phyloP scores from a whole-genome alignment of 2,797 vertebrate genomes.

The Dicrostonyx torquatus region DNA sequence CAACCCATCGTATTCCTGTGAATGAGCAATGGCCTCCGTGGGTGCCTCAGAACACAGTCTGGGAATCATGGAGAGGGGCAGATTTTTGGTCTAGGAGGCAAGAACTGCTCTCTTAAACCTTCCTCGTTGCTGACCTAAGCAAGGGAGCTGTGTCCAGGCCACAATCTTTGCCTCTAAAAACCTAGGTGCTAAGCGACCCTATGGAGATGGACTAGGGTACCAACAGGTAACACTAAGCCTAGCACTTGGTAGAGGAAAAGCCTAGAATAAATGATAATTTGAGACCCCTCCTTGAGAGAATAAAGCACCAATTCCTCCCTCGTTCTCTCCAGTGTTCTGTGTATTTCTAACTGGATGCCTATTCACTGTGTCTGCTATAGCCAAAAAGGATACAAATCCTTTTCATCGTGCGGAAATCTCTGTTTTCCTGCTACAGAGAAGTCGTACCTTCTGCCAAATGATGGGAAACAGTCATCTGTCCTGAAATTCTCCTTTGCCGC shows the following conservation, averaged over 20 bases:
- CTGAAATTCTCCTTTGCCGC: conserved; percentile 2
- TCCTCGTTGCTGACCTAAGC: conserved; percentile 57
- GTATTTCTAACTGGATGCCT: not conserved
- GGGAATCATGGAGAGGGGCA: not conserved
- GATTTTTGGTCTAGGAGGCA: not conserved
- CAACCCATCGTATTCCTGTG: not conserved
- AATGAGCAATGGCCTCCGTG: not conserved
- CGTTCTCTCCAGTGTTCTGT: not conserved
- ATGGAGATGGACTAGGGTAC: not conserved
- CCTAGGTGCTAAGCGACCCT: not conserved
- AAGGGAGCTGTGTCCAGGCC: not conserved
- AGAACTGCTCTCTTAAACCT: not conserved
- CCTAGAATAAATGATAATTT: not conserved
- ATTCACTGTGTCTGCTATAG: not conserved
- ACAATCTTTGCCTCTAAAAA: conserved; percentile 13
- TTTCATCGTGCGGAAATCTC: not conserved
- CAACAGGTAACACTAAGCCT: not conserved
- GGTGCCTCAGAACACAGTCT: not conserved
- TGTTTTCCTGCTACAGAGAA: not conserved
- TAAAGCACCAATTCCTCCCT: not conserved
- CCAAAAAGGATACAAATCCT: not conserved
- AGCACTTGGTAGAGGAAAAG: not conserved
- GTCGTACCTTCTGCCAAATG: not conserved
- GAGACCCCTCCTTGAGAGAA: not conserved
- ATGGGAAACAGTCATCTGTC: not conserved